A percentile compares a stretch with the other conserved stretches of the same genome.
These are phyloP conservation scores for Oasisia sp. DNA, from an alignment of 2,888 invertebrate species.

Conservation along the genomic window DNA sequence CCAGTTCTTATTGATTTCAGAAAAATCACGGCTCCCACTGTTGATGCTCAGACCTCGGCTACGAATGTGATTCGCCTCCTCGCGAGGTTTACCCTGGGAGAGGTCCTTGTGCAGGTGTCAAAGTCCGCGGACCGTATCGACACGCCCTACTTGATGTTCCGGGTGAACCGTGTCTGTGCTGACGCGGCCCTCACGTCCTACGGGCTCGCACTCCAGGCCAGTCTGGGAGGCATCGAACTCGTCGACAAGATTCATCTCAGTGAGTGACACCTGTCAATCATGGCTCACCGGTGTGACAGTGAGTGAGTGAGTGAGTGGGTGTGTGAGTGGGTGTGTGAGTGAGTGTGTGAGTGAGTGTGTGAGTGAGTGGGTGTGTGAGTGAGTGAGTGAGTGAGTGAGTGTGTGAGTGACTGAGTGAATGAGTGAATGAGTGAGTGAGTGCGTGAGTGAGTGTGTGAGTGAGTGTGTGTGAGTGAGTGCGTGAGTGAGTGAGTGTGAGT, in stretches of 20 bases:
- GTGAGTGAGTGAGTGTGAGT: too few species aligned
- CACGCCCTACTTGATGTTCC: slow-evolving; percentile 79
- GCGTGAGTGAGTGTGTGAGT: too few species aligned
- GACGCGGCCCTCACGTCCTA: slow-evolving; percentile 82
- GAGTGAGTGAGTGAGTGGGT: too few species aligned
- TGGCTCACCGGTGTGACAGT: neutral
- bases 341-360: too few species aligned
- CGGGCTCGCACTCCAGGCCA: slow-evolving; percentile 81
- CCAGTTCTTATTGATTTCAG: slow-evolving; percentile 55
- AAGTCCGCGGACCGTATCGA: slow-evolving; percentile 65
- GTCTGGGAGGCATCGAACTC: slow-evolving; percentile 74
- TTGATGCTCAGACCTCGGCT: slow-evolving; percentile 85
- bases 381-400: too few species aligned
- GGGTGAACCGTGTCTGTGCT: slow-evolving; percentile 72
- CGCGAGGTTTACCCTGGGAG: slow-evolving; percentile 78
- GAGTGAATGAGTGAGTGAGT: too few species aligned
- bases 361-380: too few species aligned
- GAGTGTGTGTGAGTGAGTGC: too few species aligned
- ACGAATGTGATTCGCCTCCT: slow-evolving; percentile 79
- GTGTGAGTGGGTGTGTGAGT: too few species aligned
- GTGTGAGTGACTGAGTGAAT: too few species aligned
- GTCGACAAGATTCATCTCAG: slow-evolving; percentile 81
- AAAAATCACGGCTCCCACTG: slow-evolving; percentile 80
- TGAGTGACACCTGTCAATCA: neutral
- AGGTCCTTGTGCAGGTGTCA: slow-evolving; percentile 74